A percentile compares a stretch with the other conserved stretches of the same genome.
Evolutionary conservation across 2,113 vertebrate species (phyloP).

Genomic region (Lophius piscatorius): DNA sequence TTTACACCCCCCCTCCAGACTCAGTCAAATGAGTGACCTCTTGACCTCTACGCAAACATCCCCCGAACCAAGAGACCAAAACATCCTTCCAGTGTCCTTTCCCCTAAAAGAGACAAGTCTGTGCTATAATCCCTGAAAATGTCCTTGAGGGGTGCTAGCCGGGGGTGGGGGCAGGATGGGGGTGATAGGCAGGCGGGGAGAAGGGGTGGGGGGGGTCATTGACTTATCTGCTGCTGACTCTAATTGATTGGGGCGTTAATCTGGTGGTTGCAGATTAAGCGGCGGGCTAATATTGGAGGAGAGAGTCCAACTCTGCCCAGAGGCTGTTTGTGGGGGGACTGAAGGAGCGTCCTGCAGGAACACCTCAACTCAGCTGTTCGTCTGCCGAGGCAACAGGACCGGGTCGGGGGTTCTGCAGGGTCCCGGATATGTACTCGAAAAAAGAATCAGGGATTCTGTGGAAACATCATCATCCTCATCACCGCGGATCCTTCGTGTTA

Average conservation of each 20-base stretch:
- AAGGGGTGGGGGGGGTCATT: too few species aligned
- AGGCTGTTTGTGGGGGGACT: constrained; percentile 59
- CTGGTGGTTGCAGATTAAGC: constrained; percentile 45
- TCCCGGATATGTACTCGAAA: too few species aligned
- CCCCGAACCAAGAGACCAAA: constrained; percentile 5
- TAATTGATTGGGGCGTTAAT: constrained; percentile 79
- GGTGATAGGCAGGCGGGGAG: too few species aligned
- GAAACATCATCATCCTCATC: too few species aligned
- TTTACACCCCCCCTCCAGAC: too few species aligned
- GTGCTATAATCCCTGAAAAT: constrained; percentile 31
- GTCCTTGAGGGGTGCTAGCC: constrained; percentile 3
- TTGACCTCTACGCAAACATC: too few species aligned
- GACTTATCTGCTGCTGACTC: constrained; percentile 60
- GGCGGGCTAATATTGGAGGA: constrained; percentile 50
- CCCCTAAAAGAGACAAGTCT: constrained; percentile 13
- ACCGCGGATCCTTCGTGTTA: too few species aligned
- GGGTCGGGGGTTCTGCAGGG: too few species aligned
- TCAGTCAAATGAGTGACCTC: too few species aligned
- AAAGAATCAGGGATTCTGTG: too few species aligned
- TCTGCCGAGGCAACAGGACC: too few species aligned
- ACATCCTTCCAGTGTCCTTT: constrained; percentile 4
- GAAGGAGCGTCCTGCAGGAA: constrained; percentile 44
- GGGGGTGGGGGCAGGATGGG: neutral
- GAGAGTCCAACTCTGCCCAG: constrained; percentile 54
- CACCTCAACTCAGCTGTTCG: too few species aligned